phyloP scores from a whole-genome alignment of 1,140 invertebrate genomes.

The Proctacanthus coquilletti region DNA sequence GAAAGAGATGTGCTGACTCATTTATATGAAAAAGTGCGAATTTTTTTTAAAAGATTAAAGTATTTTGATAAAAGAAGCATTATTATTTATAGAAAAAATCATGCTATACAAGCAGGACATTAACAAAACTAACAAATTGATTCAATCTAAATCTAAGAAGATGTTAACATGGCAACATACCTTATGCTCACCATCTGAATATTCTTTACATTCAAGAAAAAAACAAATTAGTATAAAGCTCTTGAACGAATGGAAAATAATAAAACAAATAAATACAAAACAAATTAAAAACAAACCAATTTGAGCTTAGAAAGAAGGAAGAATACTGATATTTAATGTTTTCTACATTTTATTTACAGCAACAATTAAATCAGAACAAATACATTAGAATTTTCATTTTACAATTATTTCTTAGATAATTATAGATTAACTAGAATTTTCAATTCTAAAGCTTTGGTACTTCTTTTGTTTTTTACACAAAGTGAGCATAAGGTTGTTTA shows the following conservation, averaged over 20 bases:
- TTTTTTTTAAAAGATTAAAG: no score
- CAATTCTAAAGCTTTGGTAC: no score
- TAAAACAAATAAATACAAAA: background rate
- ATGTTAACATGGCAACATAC: constrained; percentile 14
- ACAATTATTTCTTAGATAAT: no score
- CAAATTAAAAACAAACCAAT: background rate
- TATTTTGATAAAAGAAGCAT: background rate
- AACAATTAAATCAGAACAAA: no score
- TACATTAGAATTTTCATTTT: no score
- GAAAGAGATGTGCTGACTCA: background rate
- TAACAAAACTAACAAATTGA: background rate
- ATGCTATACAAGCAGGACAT: background rate
- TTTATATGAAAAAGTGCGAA: background rate
- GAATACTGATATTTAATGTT: no score
- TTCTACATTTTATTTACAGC: no score
- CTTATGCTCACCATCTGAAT: constrained; percentile 25
- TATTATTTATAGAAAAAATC: background rate
- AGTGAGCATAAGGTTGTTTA: no score
- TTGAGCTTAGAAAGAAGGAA: background rate
- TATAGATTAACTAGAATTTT: no score
- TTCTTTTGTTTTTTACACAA: no score
- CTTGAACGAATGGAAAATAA: background rate
- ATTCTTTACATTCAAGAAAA: constrained; percentile 10
- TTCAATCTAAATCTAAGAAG: background rate
- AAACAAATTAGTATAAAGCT: background rate